Percentiles rank a stretch among this genome's conserved stretches.
Evolutionary conservation across 2,113 vertebrate species (phyloP).

Genomic region (Lasiurus borealis): DNA sequence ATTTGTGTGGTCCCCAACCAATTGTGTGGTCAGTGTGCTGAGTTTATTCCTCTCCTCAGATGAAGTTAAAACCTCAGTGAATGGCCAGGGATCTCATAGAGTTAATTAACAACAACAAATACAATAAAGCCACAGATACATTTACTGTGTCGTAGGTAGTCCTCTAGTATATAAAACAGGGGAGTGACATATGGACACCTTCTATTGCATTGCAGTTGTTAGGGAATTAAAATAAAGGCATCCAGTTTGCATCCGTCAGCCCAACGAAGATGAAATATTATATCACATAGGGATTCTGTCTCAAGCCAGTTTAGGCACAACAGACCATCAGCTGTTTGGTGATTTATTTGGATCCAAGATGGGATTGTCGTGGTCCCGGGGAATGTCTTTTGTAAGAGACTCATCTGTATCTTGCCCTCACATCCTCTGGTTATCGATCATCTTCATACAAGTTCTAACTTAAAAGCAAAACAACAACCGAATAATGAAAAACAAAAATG

Average conservation of each 20-base stretch:
- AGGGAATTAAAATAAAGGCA: background rate
- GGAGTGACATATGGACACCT: background rate
- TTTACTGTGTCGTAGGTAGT: background rate
- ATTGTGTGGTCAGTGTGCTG: conserved; percentile 44
- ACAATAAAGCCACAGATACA: conserved; percentile 32
- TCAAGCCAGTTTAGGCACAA: background rate
- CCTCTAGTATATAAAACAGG: background rate
- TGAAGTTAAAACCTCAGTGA: conserved; percentile 9
- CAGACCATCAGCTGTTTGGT: background rate
- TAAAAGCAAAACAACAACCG: background rate
- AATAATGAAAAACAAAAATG: background rate
- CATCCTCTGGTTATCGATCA: background rate
- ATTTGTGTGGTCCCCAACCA: conserved; percentile 64
- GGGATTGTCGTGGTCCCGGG: background rate
- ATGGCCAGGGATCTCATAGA: conserved; percentile 23
- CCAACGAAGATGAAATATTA: background rate
- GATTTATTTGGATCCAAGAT: background rate
- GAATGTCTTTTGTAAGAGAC: background rate
- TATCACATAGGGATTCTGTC: background rate
- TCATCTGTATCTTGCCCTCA: background rate
- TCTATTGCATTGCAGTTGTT: background rate
- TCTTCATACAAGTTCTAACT: background rate
- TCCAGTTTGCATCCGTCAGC: background rate
- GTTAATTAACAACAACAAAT: conserved; percentile 61
- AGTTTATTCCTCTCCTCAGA: conserved; percentile 39